Percentiles rank a stretch among this genome's conserved stretches.
phyloP scores from a whole-genome alignment of 2,797 vertebrate genomes.

The Cacajao melanocephalus region DNA sequence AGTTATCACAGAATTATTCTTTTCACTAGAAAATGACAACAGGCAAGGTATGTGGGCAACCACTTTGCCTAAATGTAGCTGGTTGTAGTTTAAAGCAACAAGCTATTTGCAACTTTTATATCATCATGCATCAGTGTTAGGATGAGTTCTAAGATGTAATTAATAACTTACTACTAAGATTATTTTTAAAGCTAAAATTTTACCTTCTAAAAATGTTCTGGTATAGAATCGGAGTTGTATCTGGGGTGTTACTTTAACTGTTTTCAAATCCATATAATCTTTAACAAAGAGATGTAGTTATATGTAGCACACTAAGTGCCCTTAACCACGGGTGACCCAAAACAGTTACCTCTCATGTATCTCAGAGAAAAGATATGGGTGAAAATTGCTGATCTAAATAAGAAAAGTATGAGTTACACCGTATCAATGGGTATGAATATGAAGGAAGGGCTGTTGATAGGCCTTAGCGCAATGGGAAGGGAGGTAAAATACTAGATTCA shows the following conservation, averaged over 20 bases:
- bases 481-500: background rate
- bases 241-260: background rate
- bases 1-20: background rate
- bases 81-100: background rate
- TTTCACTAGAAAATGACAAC: background rate
- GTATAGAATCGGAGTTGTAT: background rate
- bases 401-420: background rate
- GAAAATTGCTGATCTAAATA: background rate
- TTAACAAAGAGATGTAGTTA: background rate
- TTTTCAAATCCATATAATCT: background rate
- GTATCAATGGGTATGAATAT: background rate
- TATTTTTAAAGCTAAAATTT: constrained; percentile 4
- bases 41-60: background rate
- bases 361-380: background rate
- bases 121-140: background rate
- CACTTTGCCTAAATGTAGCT: background rate
- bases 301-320: background rate
- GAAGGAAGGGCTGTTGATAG: background rate
- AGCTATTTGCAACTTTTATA: background rate
- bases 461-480: background rate
- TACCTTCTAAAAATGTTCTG: background rate
- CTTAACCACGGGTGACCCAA: background rate
- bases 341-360: background rate
- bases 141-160: background rate
- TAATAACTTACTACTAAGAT: background rate